Evolutionary conservation across 2,888 invertebrate species (phyloP), one percentile per base, ranked within the genome.

Genomic region (Ischnus inquisitorius): DNA sequence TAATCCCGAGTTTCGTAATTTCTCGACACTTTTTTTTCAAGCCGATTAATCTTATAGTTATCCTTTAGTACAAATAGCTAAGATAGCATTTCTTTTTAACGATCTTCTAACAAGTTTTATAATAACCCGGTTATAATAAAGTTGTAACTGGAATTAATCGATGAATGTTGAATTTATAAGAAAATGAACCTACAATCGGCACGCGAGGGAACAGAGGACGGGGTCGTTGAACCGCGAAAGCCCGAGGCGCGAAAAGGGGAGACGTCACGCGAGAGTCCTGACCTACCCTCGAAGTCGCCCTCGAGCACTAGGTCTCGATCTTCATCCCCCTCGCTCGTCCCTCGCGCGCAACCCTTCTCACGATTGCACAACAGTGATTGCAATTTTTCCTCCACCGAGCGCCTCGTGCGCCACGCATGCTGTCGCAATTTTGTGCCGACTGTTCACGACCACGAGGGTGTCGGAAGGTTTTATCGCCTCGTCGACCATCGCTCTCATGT

Each of bases 271-370:
- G 65, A 25, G 62, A 39, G 57, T 75, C 60, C 65, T 83, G 83
- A 83, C 83, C 83, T 83, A 76, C 71, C 83, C 79, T 71, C 41
- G 5, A 10, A 79, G 65, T 34, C 48, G 75, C 79, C 83, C 76
- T 65, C 60, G 41, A 76, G 41, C 83, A 67, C 46, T 76, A 14
- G 69, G 71, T 83, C 79, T 83, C 43, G 22, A 74, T 74, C 74
- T n/a, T 14, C 65, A 19, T 19, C 48, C 75, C 75, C 71, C 75
- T 79, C 28, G 60, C 22, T 14, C 67, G 28, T 0, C n/a, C n/a
- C 19, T n/a, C 12, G 41, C 46, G 41, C 46, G 34, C 34, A 34
- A 25, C 39, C 34, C n/a, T 57, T 57, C 69, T 41, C 3, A n/a
- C 14, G 54, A 14, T 69, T 41, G 19, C 48, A 43, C 4, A 34